Percentiles rank a stretch among this genome's conserved stretches.
These are phyloP conservation scores for Lithophane semibrunnea DNA, from an alignment of 2,888 invertebrate genomes.

Conservation along the genomic window DNA sequence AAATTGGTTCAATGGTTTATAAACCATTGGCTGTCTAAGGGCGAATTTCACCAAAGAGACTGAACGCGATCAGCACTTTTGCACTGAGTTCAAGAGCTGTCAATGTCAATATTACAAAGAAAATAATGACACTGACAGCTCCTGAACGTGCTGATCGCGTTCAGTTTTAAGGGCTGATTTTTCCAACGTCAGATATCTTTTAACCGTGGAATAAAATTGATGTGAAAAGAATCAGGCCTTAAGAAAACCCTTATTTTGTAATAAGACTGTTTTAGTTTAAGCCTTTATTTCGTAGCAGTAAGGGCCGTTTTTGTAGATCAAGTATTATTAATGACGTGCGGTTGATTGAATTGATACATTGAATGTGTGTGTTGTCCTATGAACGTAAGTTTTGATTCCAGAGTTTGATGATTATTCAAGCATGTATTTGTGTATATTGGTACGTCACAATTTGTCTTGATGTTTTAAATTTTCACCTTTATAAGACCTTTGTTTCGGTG, in stretches of 20 bases:
- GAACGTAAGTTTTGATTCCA: slow-evolving; percentile 6
- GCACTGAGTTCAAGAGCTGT: no score
- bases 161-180: no score
- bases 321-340: background rate
- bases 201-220: no score
- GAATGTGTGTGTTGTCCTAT: slow-evolving; percentile 30
- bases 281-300: background rate
- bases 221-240: no score
- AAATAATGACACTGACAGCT: no score
- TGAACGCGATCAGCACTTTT: no score
- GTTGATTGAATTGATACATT: slow-evolving; percentile 5
- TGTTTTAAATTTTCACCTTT: background rate
- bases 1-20: background rate
- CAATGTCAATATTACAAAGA: no score
- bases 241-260: background rate
- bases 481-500: background rate
- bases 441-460: slow-evolving; percentile 1
- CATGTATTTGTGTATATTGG: slow-evolving; percentile 25
- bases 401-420: slow-evolving; percentile 10
- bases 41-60: no score
- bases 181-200: no score
- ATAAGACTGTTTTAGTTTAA: background rate
- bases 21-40: no score
- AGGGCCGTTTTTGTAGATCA: background rate
- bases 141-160: no score